Evolutionary conservation across 2,888 invertebrate species (phyloP), one percentile per base, ranked within the genome.

Genomic region (Drosophila melanosoma): DNA sequence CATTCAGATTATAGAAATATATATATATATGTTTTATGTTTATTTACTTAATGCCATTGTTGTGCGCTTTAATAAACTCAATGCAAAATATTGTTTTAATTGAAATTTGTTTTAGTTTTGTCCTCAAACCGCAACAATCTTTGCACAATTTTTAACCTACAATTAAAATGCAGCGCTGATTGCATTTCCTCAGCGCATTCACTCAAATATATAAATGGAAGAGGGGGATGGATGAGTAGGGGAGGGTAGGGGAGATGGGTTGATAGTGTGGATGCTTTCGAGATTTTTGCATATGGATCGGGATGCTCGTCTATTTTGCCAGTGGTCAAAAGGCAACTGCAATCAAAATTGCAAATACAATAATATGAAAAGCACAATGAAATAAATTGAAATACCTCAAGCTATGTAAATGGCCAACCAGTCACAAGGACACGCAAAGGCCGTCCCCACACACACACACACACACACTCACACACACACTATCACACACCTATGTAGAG

Each of bases 311-410:
- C 66, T 64, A 70, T 69, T 70, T 59, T 52, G 70, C 77, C 73
- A 66, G 36, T 72, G 82, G 85, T 75, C 76, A 83, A 79, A 78
- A 79, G 89, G 86, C 88, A 89, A 84, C 82, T 87, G 89, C 86
- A 86, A 87, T 87, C 86, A 87, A 87, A 87, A 88, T 87, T 87
- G 90, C 87, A 87, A 87, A 87, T 88, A 86, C 90, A 87, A 87
- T 87, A 87, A 90, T 87, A 87, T 90, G 89, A 88, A 88, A 86
- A 86, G 87, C 89, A 90, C 87, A 90, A 90, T 90, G 89, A 90
- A 90, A 87, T 87, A 90, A 87, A 87, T 88, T 86, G 90, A 86
- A 87, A 87, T 87, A 90, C 87, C 90, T 82, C 82, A 86, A 87
- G 90, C 84, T 79, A 84, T 89, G 90, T 88, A 90, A 90, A 86